These are phyloP conservation scores for Chrysoperla carnea DNA, from an alignment of 1,140 invertebrate species.

Conservation along the genomic window DNA sequence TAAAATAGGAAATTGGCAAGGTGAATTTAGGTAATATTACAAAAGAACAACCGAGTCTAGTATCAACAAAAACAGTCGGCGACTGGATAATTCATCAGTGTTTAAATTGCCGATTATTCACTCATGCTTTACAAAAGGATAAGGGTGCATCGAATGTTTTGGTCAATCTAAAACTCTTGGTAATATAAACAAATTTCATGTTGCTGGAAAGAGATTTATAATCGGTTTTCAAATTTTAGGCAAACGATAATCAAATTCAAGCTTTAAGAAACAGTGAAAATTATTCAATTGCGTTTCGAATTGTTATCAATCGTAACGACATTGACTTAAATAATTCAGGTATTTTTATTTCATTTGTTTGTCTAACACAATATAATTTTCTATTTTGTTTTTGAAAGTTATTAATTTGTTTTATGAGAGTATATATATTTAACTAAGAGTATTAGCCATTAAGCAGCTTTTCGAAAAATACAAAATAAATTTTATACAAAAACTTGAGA, in stretches of 20 bases:
- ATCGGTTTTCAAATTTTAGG: neutral
- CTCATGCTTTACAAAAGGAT: too few species aligned
- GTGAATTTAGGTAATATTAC: slow-evolving; percentile 25
- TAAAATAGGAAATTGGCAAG: slow-evolving; percentile 21
- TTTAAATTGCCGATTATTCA: slow-evolving; percentile 18
- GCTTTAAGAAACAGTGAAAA: slow-evolving; percentile 10
- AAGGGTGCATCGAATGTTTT: slow-evolving; percentile 4
- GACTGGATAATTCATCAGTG: slow-evolving; percentile 29
- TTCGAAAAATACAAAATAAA: too few species aligned
- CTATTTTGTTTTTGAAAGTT: slow-evolving; percentile 7
- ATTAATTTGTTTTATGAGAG: slow-evolving; percentile 7
- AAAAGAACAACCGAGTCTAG: slow-evolving; percentile 26
- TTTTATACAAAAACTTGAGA: too few species aligned
- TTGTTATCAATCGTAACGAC: slow-evolving; percentile 8
- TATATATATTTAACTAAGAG: neutral
- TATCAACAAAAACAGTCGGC: slow-evolving; percentile 24
- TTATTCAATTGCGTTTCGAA: slow-evolving; percentile 13
- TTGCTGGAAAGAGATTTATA: neutral
- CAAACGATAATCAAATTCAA: slow-evolving; percentile 5
- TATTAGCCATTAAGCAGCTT: too few species aligned
- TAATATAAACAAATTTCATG: neutral
- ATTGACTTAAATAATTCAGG: slow-evolving; percentile 2
- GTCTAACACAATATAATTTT: too few species aligned
- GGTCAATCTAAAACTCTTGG: neutral
- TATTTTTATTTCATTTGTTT: slow-evolving; percentile 7